Evolutionary conservation across 2,888 invertebrate species (phyloP), one percentile per base, ranked within the genome.

Genomic region (Artemia sp.): DNA sequence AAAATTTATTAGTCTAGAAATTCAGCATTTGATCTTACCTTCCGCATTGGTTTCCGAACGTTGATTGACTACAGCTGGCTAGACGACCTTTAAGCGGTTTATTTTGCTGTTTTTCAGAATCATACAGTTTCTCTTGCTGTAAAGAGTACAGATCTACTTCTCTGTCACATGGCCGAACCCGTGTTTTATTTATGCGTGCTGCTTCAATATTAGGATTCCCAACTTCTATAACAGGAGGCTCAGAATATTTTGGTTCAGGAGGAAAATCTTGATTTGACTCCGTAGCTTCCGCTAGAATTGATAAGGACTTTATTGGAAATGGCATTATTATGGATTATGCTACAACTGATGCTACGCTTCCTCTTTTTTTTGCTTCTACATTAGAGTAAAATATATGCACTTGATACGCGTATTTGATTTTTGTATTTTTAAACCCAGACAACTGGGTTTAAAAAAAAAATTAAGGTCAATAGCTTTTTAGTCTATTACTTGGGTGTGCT

Each of bases 61-160:
- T 90, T 66, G 89, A 89, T 70, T 86, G 85, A 76, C 90, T 91
- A 77, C 90, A 92, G 78, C 90, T 92, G 58, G 90, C 91, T 67
- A 90, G 81, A 79, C 90, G 91, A 70, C 90, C 92, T 80, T 91
- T 92, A 4, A 90, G 81, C 51, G 90, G 91, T 79, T 89, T 90
- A 73, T 86, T 70, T 73, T 68, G 72, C 70, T 75, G 89, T 75
- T 69, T 58, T 8, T 52, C 69, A 12, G 52, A 51, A 51, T 71
- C 68, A 12, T 52, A 67, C 52, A 71, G 71, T 10, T 67, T 66
- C 10, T 71, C 71, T 8, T 52, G 67, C 58, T 71, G 71, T 52
- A 71, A 78, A 71, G 88, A 86, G 76, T 86, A 90, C 5, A 90
- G 79, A 52, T 83, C 84, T 71, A 86, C 84, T 77, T 89, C 85